Conservation (phyloP, 2,888 invertebrate species). For the Conomelus anceps region DNA sequence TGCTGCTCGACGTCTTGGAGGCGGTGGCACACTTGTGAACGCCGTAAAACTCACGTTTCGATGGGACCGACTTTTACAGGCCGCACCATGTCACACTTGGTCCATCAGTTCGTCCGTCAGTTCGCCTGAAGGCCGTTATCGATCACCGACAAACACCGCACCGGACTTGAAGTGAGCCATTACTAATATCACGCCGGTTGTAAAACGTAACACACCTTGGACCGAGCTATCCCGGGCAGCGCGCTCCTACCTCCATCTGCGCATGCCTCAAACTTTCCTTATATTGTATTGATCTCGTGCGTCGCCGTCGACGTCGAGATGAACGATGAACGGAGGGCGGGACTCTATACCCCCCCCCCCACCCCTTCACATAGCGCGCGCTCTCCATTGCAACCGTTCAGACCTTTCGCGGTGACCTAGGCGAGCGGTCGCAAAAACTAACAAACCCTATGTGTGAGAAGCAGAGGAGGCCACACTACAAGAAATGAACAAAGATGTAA, state of each 20-base stretch:
- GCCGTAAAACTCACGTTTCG: no score
- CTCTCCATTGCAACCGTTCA: neutral
- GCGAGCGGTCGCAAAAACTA: neutral
- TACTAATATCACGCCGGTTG: neutral
- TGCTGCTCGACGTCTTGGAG: neutral
- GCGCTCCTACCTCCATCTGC: neutral
- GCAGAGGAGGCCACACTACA: neutral
- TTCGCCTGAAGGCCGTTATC: neutral
- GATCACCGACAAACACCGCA: neutral
- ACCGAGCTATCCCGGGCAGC: conserved; percentile 9
- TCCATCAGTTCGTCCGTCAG: neutral
- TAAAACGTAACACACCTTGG: conserved; percentile 8
- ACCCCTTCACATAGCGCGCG: neutral
- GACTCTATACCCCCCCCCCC: neutral
- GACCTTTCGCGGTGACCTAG: neutral
- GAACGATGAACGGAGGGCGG: neutral
- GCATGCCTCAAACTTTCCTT: conserved; percentile 7
- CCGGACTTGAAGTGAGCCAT: neutral
- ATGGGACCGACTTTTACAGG: neutral
- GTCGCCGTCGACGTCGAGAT: no score
- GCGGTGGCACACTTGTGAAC: neutral
- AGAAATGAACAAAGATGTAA: neutral
- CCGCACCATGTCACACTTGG: neutral
- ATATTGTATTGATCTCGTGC: neutral
- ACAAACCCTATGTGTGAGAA: neutral